Base-by-base conservation (phyloP, 1,140 invertebrate species). In the Aphidius gifuensis region DNA sequence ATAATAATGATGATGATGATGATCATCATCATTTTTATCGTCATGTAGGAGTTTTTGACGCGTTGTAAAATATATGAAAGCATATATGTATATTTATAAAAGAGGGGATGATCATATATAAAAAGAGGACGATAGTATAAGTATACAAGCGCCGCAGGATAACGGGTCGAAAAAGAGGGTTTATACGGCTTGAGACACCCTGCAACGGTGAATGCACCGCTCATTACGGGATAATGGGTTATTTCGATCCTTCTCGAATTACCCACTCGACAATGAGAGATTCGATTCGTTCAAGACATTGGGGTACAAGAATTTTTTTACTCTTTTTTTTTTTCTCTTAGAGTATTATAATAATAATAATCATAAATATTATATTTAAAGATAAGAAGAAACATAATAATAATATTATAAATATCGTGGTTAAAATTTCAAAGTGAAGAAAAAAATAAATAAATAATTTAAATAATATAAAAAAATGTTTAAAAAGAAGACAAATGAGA, bases 201-300 rank as follows among this genome's bases (percentile, higher is more conserved):
- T 43, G 66, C 51, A 66, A 65, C 66, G 60, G 68, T 68, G 66
- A 75, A 72, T 74, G 69, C 69, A 64, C 60, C 69, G 68, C 71
- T 75, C 73, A 76, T 76, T 76, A 76, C 69, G 64, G 69, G 66
- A 71, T 76, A 75, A 75, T 76, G 71, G 71, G 70, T 76, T 76
- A 74, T 76, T 76, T 75, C 71, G 73, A 75, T 76, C 71, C 73
- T 74, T 68, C 71, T 76, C 72, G 68, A 76, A 76, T 76, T 76
- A 75, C 74, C 71, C 67, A 75, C 68, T 74, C 74, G 71, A 76
- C 73, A 74, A 76, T 74, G 67, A 75, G 71, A 65, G 69, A 76
- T 75, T 74, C 68, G 73, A 73, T 73, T 73, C 66, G 67, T 71
- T 71, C 72, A 69, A 68, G 63, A 59, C 60, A 47, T 45, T 49